phyloP scores from a whole-genome alignment of 2,797 vertebrate species.

The Sebastiscus tertius region DNA sequence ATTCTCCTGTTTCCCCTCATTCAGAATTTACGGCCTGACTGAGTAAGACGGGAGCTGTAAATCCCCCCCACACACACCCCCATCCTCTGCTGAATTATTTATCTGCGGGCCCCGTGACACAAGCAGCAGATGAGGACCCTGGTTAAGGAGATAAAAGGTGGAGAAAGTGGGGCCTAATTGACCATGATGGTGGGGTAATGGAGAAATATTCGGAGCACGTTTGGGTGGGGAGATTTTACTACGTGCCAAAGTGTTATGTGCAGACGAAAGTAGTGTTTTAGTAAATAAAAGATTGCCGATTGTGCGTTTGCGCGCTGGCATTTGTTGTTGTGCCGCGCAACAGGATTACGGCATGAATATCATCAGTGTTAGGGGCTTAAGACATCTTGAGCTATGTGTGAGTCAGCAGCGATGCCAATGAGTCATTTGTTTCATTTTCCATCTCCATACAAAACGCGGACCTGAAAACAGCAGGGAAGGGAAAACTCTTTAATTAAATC shows the following conservation, averaged over 20 bases:
- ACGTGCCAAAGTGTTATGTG: constrained; percentile 33
- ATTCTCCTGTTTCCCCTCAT: constrained; percentile 81
- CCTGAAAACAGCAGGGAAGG: constrained; percentile 47
- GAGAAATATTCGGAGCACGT: constrained; percentile 87
- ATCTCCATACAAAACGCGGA: constrained; percentile 47
- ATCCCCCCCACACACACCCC: constrained; percentile 77
- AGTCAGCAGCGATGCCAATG: constrained; percentile 57
- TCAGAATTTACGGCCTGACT: constrained; percentile 92
- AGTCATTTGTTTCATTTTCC: constrained; percentile 66
- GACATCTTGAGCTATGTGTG: constrained; percentile 54
- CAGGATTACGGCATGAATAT: constrained; percentile 16
- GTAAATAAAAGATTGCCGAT: constrained; percentile 49
- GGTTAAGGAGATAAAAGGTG: constrained; percentile 96
- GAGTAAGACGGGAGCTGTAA: constrained; percentile 86
- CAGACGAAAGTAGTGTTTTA: constrained; percentile 29
- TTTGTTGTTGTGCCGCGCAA: constrained; percentile 27
- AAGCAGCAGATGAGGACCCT: constrained; percentile 94
- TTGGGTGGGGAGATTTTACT: constrained; percentile 49
- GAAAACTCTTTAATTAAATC: constrained; percentile 69
- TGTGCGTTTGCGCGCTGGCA: neutral
- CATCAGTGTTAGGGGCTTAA: constrained; percentile 32
- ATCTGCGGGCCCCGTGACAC: constrained; percentile 90
- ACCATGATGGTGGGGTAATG: constrained; percentile 93
- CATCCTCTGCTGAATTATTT: constrained; percentile 91
- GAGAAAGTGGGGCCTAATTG: constrained; percentile 93